Evolutionary conservation across 2,888 invertebrate genomes (phyloP).

Genomic region (Alitta virens): DNA sequence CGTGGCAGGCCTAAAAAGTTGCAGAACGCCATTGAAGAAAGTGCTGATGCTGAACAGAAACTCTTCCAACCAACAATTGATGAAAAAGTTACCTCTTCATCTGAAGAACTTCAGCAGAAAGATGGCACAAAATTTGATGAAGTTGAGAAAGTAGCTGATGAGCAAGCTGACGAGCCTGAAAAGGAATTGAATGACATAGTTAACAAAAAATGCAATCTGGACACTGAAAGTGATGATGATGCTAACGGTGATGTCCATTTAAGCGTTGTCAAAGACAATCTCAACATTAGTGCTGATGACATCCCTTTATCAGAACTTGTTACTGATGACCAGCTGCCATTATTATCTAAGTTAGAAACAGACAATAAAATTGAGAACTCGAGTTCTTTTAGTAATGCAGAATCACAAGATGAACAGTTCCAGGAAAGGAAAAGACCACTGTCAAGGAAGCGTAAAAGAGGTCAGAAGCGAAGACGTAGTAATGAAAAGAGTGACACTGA

Average conservation of each 20-base stretch:
- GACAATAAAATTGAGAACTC: too few species aligned
- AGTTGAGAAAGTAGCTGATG: not conserved
- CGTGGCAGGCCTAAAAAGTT: not conserved
- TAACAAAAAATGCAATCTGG: constrained; percentile 10
- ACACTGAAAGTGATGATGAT: constrained; percentile 10
- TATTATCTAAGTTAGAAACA: too few species aligned
- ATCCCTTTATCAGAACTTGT: not conserved
- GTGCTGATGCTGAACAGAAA: not conserved
- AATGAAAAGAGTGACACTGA: too few species aligned
- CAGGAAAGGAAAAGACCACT: too few species aligned
- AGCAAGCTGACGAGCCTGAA: not conserved
- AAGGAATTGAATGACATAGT: not conserved
- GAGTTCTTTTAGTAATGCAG: too few species aligned
- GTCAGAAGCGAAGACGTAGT: too few species aligned
- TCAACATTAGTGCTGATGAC: not conserved
- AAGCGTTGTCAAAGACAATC: not conserved
- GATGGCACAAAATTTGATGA: not conserved
- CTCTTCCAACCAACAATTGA: not conserved
- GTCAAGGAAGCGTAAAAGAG: too few species aligned
- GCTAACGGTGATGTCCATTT: constrained; percentile 1
- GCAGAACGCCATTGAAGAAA: not conserved
- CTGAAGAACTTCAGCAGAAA: not conserved
- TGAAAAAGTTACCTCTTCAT: too few species aligned
- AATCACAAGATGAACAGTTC: not conserved
- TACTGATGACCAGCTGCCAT: too few species aligned